Conservation (phyloP, 2,113 vertebrate genomes). For the Steatornis caripensis region DNA sequence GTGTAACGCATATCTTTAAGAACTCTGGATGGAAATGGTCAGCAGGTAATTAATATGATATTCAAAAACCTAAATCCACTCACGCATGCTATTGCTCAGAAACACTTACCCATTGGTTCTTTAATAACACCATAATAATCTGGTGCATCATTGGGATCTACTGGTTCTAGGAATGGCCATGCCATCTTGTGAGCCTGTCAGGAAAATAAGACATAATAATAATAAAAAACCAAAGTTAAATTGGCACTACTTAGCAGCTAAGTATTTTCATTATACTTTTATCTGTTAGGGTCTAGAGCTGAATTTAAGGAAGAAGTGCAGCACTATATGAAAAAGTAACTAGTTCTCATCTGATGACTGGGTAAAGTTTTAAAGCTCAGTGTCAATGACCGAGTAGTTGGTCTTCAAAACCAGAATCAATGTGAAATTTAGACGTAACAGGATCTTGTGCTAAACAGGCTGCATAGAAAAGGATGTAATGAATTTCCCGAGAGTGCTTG, state of each 20-base stretch:
- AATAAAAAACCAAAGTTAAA: neutral
- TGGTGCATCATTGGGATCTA: slow-evolving; percentile 94
- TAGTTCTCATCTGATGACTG: neutral
- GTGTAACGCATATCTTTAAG: neutral
- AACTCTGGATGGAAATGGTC: neutral
- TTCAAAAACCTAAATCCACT: neutral
- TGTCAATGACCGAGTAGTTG: neutral
- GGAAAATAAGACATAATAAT: neutral
- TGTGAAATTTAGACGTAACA: neutral
- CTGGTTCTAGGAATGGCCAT: slow-evolving; percentile 97
- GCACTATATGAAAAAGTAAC: neutral
- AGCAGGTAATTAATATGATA: neutral
- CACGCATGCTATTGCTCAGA: neutral
- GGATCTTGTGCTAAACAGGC: neutral
- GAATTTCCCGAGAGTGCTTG: neutral
- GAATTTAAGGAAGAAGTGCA: neutral
- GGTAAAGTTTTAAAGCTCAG: neutral
- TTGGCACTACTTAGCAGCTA: neutral
- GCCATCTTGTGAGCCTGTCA: slow-evolving; percentile 96
- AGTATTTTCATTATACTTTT: neutral
- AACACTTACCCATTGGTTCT: slow-evolving; percentile 92
- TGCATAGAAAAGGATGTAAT: neutral
- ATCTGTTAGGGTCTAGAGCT: neutral
- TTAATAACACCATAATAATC: slow-evolving; percentile 98
- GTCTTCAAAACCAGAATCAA: neutral